Percentiles rank a stretch among this genome's conserved stretches.
phyloP scores from a whole-genome alignment of 2,888 invertebrate genomes.

The Parelbella ahira region DNA sequence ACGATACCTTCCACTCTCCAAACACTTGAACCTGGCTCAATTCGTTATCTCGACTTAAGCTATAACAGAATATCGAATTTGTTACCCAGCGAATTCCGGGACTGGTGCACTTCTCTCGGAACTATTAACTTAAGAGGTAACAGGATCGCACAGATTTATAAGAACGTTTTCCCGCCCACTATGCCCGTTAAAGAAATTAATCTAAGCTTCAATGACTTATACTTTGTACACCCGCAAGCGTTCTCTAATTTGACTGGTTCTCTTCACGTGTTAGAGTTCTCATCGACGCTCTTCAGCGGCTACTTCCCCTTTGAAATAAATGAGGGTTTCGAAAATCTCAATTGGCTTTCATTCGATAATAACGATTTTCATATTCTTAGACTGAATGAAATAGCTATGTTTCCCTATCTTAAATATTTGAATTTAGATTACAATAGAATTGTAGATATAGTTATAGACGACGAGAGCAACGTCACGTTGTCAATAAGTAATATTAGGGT shows the following conservation, averaged over 20 bases:
- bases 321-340: slow-evolving; percentile 85
- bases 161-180: slow-evolving; percentile 86
- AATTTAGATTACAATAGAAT: slow-evolving; percentile 93
- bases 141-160: slow-evolving; percentile 86
- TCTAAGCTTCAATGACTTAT: slow-evolving; percentile 94
- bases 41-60: slow-evolving; percentile 90
- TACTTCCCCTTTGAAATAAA: slow-evolving; percentile 88
- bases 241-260: slow-evolving; percentile 88
- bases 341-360: slow-evolving; percentile 93
- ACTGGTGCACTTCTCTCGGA: slow-evolving; percentile 89
- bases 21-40: slow-evolving; percentile 86
- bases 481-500: slow-evolving; percentile 89
- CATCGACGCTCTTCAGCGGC: slow-evolving; percentile 91
- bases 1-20: slow-evolving; percentile 86
- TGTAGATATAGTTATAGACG: slow-evolving; percentile 83
- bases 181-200: slow-evolving; percentile 92
- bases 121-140: slow-evolving; percentile 92
- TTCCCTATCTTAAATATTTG: slow-evolving; percentile 87
- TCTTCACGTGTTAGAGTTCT: slow-evolving; percentile 91
- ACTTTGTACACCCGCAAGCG: slow-evolving; percentile 89
- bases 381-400: slow-evolving; percentile 84
- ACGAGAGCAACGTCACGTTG: slow-evolving; percentile 84
- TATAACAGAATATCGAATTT: slow-evolving; percentile 92
- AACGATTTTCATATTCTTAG: slow-evolving; percentile 89
- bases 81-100: slow-evolving; percentile 86